Evolutionary conservation across 2,797 vertebrate genomes (phyloP).

Genomic region (Benthosema pterotum): DNA sequence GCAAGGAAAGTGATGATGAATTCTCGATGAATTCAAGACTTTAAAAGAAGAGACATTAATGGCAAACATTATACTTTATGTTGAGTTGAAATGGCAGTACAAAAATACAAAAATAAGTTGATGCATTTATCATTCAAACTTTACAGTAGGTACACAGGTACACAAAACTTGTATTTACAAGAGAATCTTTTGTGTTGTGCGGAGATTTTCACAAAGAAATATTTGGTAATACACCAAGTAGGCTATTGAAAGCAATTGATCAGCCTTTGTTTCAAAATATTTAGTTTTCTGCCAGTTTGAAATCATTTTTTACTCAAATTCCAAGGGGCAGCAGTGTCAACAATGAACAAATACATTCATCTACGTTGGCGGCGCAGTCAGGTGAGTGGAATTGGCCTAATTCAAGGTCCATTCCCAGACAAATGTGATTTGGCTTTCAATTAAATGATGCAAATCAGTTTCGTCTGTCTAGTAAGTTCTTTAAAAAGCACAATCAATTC

Average conservation of each 20-base stretch:
- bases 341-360: constrained; percentile 31
- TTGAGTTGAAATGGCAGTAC: constrained; percentile 75
- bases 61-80: constrained; percentile 76
- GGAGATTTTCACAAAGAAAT: constrained; percentile 30
- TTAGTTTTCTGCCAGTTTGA: constrained; percentile 13
- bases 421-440: constrained; percentile 51
- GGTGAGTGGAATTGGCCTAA: constrained; percentile 27
- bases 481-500: constrained; percentile 33
- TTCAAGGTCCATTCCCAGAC: constrained; percentile 55
- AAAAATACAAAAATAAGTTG: constrained; percentile 85
- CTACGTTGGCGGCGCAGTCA: constrained; percentile 26
- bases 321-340: constrained; percentile 20
- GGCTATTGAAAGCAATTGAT: constrained; percentile 17
- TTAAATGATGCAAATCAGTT: constrained; percentile 41
- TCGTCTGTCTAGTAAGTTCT: constrained; percentile 36
- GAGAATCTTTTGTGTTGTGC: constrained; percentile 30
- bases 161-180: constrained; percentile 72
- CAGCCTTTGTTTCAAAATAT: constrained; percentile 26
- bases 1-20: too few species aligned
- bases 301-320: constrained; percentile 10
- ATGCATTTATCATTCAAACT: constrained; percentile 72
- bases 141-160: constrained; percentile 81
- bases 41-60: constrained; percentile 27
- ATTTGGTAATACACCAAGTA: constrained; percentile 19
- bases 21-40: too few species aligned